Evolutionary conservation across 1,140 invertebrate species (phyloP), one percentile per base, ranked within the genome.

Genomic region (Brachionus koreanus): DNA sequence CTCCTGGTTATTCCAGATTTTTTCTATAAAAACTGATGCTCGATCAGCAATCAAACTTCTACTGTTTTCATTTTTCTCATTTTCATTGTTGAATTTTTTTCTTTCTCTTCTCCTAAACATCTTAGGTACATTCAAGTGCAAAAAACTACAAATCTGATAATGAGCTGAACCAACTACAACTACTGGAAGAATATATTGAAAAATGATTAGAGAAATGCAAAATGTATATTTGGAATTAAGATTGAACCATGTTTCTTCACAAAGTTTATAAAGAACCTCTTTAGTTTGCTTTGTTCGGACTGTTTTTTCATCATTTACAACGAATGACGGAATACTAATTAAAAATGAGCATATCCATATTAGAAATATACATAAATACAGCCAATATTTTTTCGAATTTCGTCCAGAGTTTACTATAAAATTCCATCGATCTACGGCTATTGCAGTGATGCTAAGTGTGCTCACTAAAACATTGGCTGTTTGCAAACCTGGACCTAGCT

Each of bases 381-480:
- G 16, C 6, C 12, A 61, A 13, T 42, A 42, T 61, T 79, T 79
- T 57, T 65, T 37, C 1, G 49, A 12, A 65, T 61, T 65, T 12
- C 57, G 52, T 25, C 76, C 76, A 19, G 76, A 65, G 42, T 79
- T 39, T 12, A 43, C 49, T 23, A 74, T 83, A 7, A 74, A 49
- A 57, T 83, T 39, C 46, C 63, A 91, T 49, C 91, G 90, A 88
- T 95, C 94, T 84, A 95, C 90, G 19, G 94, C 94, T 82, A 95
- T 95, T 2, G 94, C 93, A 2, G 93, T 94, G 84, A 95, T 96
- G 83, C 93, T 94, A 83, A 95, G 93, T 9, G 94, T 94, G 0
- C 93, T 94, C 0, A 95, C 94, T 86, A 94, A 95, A 83, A 94
- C 93, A 84, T 93, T 94, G 39, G 92, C 93, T 5, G 93, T 94